Evolutionary conservation across 2,888 invertebrate species (phyloP), one percentile per base, ranked within the genome.

Genomic region (Lasioglossum vierecki): DNA sequence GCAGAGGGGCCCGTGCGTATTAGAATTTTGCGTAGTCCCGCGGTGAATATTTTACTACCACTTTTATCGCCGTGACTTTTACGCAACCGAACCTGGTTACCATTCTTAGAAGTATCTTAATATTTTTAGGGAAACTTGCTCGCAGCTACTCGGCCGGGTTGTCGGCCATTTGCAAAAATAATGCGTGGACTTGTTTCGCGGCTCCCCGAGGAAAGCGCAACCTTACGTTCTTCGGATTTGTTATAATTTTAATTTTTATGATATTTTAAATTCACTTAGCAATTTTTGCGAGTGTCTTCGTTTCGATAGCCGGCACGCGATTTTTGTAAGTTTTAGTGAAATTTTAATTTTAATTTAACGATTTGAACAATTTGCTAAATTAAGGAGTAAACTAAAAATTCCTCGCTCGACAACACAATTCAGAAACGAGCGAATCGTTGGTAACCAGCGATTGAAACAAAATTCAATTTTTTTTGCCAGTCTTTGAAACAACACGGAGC

Each of bases 391-490:
- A 53, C 22, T 53, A 53, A 53, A 53, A 22, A 53, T n/a, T 6
- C 18, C 53, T n/a, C 22, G 2, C 53, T 57, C n/a, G 57, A 57
- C n/a, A 57, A 57, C 11, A 11, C n/a, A 4, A 57, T 57, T 57
- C 57, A 57, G 6, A 46, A 82, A 57, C 15, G 15, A 30, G 22
- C 57, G 41, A 4, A 53, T 18, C 26, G 35, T 46, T 35, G 44
- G 30, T 39, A 15, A n/a, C 78, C 49, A 22, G 18, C 63, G 35
- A 26, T 5, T 35, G 18, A 60, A 18, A 15, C 18, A 41, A n/a
- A 73, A 84, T 77, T 77, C 41, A 49, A 35, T 60, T 77, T 77
- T 78, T 77, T 75, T 75, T 35, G 35, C 39, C 35, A 30, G 39
- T 26, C 63, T 79, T 74, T 76, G 79, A 73, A 79, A 53, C 44